A percentile compares a stretch with the other conserved stretches of the same genome.
Conservation (phyloP, 2,888 invertebrate species). For the Drosophila paranaensis region DNA sequence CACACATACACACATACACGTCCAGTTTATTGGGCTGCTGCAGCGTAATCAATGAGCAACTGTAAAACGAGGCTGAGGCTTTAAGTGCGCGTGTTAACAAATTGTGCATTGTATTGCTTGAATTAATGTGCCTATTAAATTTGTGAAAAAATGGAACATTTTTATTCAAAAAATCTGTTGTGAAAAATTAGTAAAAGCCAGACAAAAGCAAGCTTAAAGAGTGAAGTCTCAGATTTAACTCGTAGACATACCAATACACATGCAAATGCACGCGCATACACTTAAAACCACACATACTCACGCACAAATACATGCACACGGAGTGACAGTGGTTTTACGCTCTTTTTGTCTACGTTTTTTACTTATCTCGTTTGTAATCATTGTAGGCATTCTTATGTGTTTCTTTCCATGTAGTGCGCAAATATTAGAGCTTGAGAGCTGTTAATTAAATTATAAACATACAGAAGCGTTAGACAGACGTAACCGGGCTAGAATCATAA, state of each 20-base stretch:
- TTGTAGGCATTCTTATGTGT: slow-evolving; percentile 75
- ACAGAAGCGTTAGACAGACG: slow-evolving; percentile 70
- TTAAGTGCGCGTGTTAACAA: slow-evolving; percentile 73
- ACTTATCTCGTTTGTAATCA: slow-evolving; percentile 80
- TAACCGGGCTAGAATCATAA: slow-evolving; percentile 29
- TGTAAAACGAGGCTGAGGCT: slow-evolving; percentile 58
- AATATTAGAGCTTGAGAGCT: slow-evolving; percentile 80
- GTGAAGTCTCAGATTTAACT: slow-evolving; percentile 45
- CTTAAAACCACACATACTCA: slow-evolving; percentile 27
- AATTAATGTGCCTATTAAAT: slow-evolving; percentile 39
- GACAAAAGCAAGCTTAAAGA: slow-evolving; percentile 31
- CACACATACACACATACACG: slow-evolving; percentile 52
- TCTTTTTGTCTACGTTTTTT: slow-evolving; percentile 79
- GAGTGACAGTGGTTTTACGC: slow-evolving; percentile 60
- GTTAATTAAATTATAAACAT: slow-evolving; percentile 81
- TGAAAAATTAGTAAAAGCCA: slow-evolving; percentile 15
- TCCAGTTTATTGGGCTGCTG: slow-evolving; percentile 57
- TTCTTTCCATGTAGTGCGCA: slow-evolving; percentile 68
- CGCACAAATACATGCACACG: slow-evolving; percentile 29
- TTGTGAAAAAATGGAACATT: slow-evolving; percentile 6
- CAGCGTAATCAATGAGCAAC: slow-evolving; percentile 74
- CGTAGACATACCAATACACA: slow-evolving; percentile 45
- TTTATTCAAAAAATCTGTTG: slow-evolving; percentile 39
- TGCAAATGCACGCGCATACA: slow-evolving; percentile 30
- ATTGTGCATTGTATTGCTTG: slow-evolving; percentile 44